Conservation (phyloP, 2,113 vertebrate species). For the Gavia stellata region DNA sequence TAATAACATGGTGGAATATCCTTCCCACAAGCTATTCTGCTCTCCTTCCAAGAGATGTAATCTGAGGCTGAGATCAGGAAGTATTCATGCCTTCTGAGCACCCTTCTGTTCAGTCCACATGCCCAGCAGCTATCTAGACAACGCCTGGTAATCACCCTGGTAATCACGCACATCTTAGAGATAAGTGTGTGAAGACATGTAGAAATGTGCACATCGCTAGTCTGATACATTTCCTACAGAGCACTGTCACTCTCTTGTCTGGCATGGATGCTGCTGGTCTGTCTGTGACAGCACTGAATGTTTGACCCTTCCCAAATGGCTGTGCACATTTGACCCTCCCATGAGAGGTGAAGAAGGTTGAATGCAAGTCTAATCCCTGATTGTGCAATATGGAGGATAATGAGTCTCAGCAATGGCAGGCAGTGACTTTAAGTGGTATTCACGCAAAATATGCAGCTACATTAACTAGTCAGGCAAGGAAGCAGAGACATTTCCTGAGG, state of each 20-base stretch:
- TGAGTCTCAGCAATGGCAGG: neutral
- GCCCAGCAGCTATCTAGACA: neutral
- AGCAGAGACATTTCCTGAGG: conserved; percentile 55
- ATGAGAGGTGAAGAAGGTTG: neutral
- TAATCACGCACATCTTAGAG: neutral
- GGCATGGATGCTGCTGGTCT: neutral
- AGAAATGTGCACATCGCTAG: neutral
- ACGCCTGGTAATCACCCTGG: neutral
- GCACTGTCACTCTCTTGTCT: neutral
- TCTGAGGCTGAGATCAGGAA: neutral
- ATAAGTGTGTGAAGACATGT: neutral
- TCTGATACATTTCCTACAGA: neutral
- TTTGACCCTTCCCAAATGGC: conserved; percentile 4
- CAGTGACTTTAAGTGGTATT: neutral
- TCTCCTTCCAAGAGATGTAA: neutral
- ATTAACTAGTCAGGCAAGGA: conserved; percentile 15
- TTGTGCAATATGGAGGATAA: neutral
- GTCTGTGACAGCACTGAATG: neutral
- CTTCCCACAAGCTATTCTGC: neutral
- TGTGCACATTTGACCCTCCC: neutral
- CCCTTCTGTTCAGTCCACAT: neutral
- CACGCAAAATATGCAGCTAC: conserved; percentile 16
- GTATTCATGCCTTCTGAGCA: neutral
- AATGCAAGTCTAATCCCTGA: neutral
- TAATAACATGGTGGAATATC: conserved; percentile 6